Base-by-base conservation (phyloP, 2,888 invertebrate species). In the Hermaeophaga mercurialis region DNA sequence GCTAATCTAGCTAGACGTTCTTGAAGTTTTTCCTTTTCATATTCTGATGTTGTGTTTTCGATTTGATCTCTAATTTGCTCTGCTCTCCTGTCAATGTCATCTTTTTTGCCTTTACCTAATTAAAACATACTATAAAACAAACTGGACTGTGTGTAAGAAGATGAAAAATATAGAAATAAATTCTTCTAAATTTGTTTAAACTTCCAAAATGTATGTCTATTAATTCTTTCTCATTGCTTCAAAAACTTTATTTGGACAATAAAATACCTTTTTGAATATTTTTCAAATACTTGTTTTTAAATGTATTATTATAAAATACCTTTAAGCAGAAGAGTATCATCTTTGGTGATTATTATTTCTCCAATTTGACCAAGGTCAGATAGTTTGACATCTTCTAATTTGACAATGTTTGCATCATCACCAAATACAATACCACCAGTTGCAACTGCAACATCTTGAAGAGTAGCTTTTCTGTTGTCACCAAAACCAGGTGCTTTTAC, bases 401-500 rank as follows among this genome's bases (percentile, higher is more conserved):
- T 79, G 14, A 78, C 74, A 56, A 80, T 75, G 55, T 76, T 74
- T 24, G 79, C 78, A 56, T 80, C 80, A 63, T 78, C 77, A 12
- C 78, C 77, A 62, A 80, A 79, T 1, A 79, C 75, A 41, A 76
- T 74, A 38, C 79, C 80, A 41, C 80, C 80, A 19, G 80, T 80
- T 3, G 80, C 72, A 45, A 79, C 74, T 3, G 80, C 79, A 72
- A 81, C 80, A 59, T 81, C 81, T 48, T 76, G 71, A 15, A 81
- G 67, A 7, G 79, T 79, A 1, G 78, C 72, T 70, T 80, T 80
- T 33, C 80, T 72, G 56, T 80, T 78, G 61, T 80, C 80, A n/a
- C 80, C 81, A 58, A 80, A 80, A 28, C 80, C 80, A 45, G 80
- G 80, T 9, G 80, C 80, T 70, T 81, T 81, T 2, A 81, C 80